phyloP scores from a whole-genome alignment of 2,113 vertebrate genomes.

The Trichomycterus rosablanca region DNA sequence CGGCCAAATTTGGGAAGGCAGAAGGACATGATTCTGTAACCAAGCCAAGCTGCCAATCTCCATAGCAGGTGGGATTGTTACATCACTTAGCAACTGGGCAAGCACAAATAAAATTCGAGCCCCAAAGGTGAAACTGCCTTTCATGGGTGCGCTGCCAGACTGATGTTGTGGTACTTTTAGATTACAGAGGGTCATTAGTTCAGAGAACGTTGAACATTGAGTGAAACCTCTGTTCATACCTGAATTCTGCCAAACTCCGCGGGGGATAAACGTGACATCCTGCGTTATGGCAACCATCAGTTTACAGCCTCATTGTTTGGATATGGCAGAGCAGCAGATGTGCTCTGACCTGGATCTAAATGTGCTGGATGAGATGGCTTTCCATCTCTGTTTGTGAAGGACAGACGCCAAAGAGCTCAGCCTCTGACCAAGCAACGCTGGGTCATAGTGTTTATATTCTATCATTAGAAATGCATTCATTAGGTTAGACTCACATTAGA shows the following conservation, averaged over 20 bases:
- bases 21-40: too few species aligned
- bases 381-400: slow-evolving; percentile 27
- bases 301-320: slow-evolving; percentile 24
- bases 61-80: too few species aligned
- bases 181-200: too few species aligned
- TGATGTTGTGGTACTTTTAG: too few species aligned
- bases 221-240: not conserved
- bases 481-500: slow-evolving; percentile 43
- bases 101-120: too few species aligned
- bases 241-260: not conserved
- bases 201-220: too few species aligned
- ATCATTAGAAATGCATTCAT: slow-evolving; percentile 66
- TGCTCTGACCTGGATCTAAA: slow-evolving; percentile 37
- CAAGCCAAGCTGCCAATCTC: too few species aligned
- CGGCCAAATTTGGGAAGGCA: too few species aligned
- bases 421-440: slow-evolving; percentile 38
- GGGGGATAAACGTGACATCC: slow-evolving; percentile 6
- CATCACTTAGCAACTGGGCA: too few species aligned
- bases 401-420: slow-evolving; percentile 44
- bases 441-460: slow-evolving; percentile 60
- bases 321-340: slow-evolving; percentile 37
- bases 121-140: too few species aligned
- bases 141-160: too few species aligned
- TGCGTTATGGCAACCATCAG: slow-evolving; percentile 17
- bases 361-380: slow-evolving; percentile 26